A percentile compares a stretch with the other conserved stretches of the same genome.
Conservation (phyloP, 2,113 vertebrate species). For the Aplodontia rufa region DNA sequence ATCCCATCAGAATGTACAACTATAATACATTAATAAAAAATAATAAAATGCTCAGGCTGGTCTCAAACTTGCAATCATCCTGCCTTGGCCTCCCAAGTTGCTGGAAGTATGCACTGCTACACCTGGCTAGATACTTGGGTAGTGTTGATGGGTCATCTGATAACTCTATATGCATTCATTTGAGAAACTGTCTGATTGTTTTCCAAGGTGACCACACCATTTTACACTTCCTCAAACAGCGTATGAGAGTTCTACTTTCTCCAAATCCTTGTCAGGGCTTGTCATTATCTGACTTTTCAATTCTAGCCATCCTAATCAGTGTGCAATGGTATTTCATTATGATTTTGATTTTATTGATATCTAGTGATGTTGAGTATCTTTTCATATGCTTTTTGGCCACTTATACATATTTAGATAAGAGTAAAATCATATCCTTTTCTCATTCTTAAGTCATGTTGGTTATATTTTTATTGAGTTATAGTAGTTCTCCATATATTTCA, state of each 20-base stretch:
- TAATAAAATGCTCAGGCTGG: too few species aligned
- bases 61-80: too few species aligned
- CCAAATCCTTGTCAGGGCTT: not conserved
- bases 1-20: too few species aligned
- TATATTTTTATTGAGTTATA: not conserved
- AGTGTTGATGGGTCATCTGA: not conserved
- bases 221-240: not conserved
- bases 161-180: not conserved
- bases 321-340: not conserved
- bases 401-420: not conserved
- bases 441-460: not conserved
- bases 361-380: too few species aligned
- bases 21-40: too few species aligned
- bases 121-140: not conserved
- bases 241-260: not conserved
- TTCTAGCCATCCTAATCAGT: not conserved
- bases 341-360: not conserved
- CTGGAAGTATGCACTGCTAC: too few species aligned
- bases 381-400: too few species aligned
- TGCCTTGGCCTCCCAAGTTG: too few species aligned
- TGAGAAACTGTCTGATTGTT: not conserved
- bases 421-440: not conserved
- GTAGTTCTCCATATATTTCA: not conserved
- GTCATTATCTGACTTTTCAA: not conserved
- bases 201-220: not conserved